A percentile compares a stretch with the other conserved stretches of the same genome.
These are phyloP conservation scores for Fragum whitleyi DNA, from an alignment of 2,888 invertebrate genomes.

Conservation along the genomic window DNA sequence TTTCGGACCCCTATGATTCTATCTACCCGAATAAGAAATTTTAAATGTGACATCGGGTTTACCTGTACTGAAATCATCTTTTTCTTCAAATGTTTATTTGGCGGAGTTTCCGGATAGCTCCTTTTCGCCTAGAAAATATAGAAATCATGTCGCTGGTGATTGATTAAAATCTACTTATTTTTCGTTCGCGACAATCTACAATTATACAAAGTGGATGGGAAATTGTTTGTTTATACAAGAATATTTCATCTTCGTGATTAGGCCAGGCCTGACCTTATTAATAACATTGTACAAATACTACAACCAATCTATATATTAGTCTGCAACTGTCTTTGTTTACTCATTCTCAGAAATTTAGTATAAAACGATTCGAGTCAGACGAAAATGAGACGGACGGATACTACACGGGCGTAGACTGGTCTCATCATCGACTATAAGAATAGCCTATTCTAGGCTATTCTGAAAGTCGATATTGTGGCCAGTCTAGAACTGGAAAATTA, in stretches of 20 bases:
- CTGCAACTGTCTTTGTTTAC: not conserved
- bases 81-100: too few species aligned
- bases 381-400: not conserved
- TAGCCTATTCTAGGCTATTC: too few species aligned
- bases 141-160: not conserved
- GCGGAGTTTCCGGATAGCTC: too few species aligned
- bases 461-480: too few species aligned
- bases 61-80: too few species aligned
- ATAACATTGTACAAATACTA: not conserved
- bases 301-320: not conserved
- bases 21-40: too few species aligned
- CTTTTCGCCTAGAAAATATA: too few species aligned
- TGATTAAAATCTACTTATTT: conserved; percentile 1
- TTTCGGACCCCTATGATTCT: too few species aligned
- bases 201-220: not conserved
- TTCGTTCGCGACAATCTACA: not conserved
- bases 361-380: not conserved
- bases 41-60: too few species aligned
- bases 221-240: not conserved
- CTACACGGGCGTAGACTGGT: too few species aligned
- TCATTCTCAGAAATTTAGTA: not conserved
- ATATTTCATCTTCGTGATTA: conserved; percentile 4
- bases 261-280: not conserved
- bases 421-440: too few species aligned
- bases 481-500: too few species aligned